Percentiles rank a stretch among this genome's conserved stretches.
Evolutionary conservation across 2,113 vertebrate genomes (phyloP).

Genomic region (Guaruba guarouba): DNA sequence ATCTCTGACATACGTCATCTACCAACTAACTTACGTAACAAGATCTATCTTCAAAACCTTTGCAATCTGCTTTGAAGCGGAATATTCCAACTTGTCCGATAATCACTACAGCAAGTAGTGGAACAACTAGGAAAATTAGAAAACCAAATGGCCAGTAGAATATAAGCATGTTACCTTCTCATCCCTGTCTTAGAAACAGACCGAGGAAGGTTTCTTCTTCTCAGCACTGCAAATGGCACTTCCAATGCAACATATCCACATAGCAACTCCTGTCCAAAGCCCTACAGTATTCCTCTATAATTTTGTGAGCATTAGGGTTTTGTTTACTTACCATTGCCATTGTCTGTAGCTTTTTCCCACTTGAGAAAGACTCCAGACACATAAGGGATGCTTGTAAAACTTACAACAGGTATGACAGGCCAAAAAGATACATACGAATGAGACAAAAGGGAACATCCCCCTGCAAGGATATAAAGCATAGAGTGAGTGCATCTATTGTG

Average conservation of each 20-base stretch:
- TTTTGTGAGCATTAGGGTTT: neutral
- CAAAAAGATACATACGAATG: neutral
- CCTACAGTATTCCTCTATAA: neutral
- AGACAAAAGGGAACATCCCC: neutral
- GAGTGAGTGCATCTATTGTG: neutral
- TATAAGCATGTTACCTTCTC: neutral
- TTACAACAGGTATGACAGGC: neutral
- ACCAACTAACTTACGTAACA: neutral
- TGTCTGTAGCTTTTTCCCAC: neutral
- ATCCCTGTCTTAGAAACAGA: neutral
- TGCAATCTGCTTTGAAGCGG: neutral
- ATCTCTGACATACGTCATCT: neutral
- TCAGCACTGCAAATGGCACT: neutral
- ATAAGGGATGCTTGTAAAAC: neutral
- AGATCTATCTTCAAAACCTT: neutral
- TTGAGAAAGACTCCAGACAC: neutral
- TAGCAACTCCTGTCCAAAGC: neutral
- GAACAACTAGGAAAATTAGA: neutral
- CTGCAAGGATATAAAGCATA: neutral
- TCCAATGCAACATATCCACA: neutral
- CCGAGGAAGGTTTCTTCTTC: neutral
- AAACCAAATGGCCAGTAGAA: neutral
- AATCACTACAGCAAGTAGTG: neutral
- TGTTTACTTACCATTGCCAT: neutral
- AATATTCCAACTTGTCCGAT: neutral